Conservation (phyloP, 1,140 invertebrate species). For the Heliconius hermathena region DNA sequence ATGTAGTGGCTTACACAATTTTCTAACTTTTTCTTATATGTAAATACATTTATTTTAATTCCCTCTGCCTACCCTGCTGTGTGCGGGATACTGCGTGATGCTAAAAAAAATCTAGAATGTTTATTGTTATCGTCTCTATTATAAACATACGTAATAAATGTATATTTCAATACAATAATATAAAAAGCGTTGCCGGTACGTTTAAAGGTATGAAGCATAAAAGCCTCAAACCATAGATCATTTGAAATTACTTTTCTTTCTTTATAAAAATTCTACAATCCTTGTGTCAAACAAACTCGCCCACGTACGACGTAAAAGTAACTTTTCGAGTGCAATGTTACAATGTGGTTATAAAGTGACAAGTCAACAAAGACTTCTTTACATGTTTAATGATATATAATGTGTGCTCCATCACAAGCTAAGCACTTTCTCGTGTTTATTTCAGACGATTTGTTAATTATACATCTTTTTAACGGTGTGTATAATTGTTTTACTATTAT, state of each 20-base stretch:
- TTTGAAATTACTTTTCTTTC: constrained; percentile 51
- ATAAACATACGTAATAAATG: neutral
- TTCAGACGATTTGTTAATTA: constrained; percentile 21
- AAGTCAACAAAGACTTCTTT: constrained; percentile 60
- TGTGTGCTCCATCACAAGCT: neutral
- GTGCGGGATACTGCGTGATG: too few species aligned
- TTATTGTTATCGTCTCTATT: neutral
- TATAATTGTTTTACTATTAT: neutral
- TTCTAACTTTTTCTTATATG: too few species aligned
- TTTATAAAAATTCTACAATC: constrained; percentile 56
- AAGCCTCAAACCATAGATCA: constrained; percentile 47
- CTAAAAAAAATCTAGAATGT: neutral
- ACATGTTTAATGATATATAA: constrained; percentile 32
- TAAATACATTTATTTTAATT: too few species aligned
- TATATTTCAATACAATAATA: neutral
- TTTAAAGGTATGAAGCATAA: neutral
- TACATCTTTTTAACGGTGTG: neutral
- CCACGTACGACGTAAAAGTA: constrained; percentile 69
- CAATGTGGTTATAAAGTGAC: constrained; percentile 46
- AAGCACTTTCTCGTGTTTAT: constrained; percentile 23
- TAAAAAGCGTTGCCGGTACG: neutral
- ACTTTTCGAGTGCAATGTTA: constrained; percentile 65
- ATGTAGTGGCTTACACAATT: too few species aligned
- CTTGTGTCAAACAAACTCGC: constrained; percentile 62
- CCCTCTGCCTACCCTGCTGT: too few species aligned